Percentiles rank a stretch among this genome's conserved stretches.
These are phyloP conservation scores for Aphrophora alni DNA, from an alignment of 2,888 invertebrate species.

Conservation along the genomic window DNA sequence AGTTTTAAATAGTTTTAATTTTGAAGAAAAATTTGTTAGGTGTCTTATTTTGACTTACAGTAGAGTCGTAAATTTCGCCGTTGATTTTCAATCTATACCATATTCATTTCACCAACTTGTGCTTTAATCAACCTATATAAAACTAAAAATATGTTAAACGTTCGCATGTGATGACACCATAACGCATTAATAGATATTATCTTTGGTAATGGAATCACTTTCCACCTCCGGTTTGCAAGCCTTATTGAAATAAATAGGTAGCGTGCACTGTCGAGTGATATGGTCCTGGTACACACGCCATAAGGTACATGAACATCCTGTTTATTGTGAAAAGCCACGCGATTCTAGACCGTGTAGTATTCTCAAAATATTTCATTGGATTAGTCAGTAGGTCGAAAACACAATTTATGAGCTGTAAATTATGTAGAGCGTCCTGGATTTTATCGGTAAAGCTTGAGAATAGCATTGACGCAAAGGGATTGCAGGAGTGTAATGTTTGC, in stretches of 20 bases:
- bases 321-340: background rate
- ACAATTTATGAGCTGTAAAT: background rate
- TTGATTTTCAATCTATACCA: no score
- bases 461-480: background rate
- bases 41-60: no score
- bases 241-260: background rate
- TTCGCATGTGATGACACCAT: background rate
- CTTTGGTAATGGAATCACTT: background rate
- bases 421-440: background rate
- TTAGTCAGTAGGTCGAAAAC: background rate
- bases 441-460: background rate
- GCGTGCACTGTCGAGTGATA: background rate
- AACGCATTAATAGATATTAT: background rate
- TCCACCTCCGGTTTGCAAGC: background rate
- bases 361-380: background rate
- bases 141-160: background rate
- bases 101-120: no score
- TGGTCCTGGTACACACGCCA: conserved; percentile 9
- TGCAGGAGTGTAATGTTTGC: no score
- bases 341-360: background rate
- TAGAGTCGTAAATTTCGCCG: no score
- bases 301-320: background rate
- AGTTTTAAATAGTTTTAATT: no score
- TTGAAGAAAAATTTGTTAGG: no score
- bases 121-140: background rate